A percentile compares a stretch with the other conserved stretches of the same genome.
phyloP scores from a whole-genome alignment of 2,797 vertebrate genomes.

The Gymnodraco acuticeps region DNA sequence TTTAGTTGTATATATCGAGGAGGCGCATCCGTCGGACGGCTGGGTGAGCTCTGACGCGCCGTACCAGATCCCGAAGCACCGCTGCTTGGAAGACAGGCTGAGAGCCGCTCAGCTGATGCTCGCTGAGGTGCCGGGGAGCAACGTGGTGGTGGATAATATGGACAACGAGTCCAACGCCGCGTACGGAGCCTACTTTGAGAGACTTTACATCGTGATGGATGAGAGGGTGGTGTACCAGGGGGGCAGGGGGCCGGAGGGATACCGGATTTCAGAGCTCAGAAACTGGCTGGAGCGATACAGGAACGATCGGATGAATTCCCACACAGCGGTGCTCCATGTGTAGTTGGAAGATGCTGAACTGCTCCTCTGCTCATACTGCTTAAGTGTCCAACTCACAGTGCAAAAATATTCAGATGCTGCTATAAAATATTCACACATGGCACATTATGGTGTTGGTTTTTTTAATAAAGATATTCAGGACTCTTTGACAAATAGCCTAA shows the following conservation, averaged over 20 bases:
- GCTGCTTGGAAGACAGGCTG: slow-evolving; percentile 94
- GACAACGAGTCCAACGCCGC: slow-evolving; percentile 96
- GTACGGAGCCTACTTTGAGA: slow-evolving; percentile 98
- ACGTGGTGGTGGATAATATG: slow-evolving; percentile 97
- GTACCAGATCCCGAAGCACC: slow-evolving; percentile 95
- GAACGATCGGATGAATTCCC: slow-evolving; percentile 80
- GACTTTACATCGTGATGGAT: slow-evolving; percentile 94
- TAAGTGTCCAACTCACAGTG: slow-evolving; percentile 63
- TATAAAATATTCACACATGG: slow-evolving; percentile 67
- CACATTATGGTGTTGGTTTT: slow-evolving; percentile 51
- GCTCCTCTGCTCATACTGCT: slow-evolving; percentile 44
- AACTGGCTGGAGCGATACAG: slow-evolving; percentile 93
- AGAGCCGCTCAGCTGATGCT: slow-evolving; percentile 91
- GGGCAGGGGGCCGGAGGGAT: slow-evolving; percentile 94
- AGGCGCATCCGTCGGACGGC: slow-evolving; percentile 97
- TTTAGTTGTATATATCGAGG: slow-evolving; percentile 96
- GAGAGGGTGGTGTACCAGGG: slow-evolving; percentile 94
- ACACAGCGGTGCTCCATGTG: slow-evolving; percentile 88
- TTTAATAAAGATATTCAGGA: slow-evolving; percentile 52
- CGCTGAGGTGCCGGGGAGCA: slow-evolving; percentile 88
- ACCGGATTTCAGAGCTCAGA: slow-evolving; percentile 94
- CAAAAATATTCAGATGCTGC: slow-evolving; percentile 78
- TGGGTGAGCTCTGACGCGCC: slow-evolving; percentile 98
- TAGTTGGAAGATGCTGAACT: slow-evolving; percentile 73
- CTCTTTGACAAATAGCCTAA: slow-evolving; percentile 50